Evolutionary conservation across 2,797 vertebrate species (phyloP).

Genomic region (Catostomus latipinnis): DNA sequence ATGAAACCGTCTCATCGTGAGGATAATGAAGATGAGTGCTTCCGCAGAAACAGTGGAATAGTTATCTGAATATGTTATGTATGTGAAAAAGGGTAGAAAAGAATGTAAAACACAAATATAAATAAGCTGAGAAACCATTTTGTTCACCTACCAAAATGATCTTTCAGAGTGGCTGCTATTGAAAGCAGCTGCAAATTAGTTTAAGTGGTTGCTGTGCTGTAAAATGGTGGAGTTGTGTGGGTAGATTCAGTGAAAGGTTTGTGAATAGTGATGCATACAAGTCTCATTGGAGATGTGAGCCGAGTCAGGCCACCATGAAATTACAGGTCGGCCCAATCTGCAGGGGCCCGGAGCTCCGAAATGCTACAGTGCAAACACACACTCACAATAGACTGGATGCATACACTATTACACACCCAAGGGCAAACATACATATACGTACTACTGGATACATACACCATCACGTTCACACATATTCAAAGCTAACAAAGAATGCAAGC

Average conservation of each 20-base stretch:
- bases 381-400: conserved; percentile 6
- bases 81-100: conserved; percentile 9
- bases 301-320: conserved; percentile 55
- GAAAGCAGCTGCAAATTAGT: conserved; percentile 4
- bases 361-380: conserved; percentile 33
- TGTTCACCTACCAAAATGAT: neutral
- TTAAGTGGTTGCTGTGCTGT: neutral
- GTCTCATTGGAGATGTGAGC: conserved; percentile 39
- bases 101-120: neutral
- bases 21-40: conserved; percentile 64
- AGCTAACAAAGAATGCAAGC: conserved; percentile 48
- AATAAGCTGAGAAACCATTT: neutral
- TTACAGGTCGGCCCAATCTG: conserved; percentile 48
- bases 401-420: conserved; percentile 44
- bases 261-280: conserved; percentile 59
- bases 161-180: neutral
- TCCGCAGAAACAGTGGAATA: conserved; percentile 12
- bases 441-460: conserved; percentile 21
- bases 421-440: conserved; percentile 27
- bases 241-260: conserved; percentile 1
- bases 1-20: conserved; percentile 50
- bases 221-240: conserved; percentile 13
- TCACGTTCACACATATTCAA: neutral
- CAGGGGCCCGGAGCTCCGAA: conserved; percentile 22
- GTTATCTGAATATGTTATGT: neutral